These are phyloP conservation scores for Mus pahari DNA, from an alignment of 2,113 vertebrate species.

Conservation along the genomic window DNA sequence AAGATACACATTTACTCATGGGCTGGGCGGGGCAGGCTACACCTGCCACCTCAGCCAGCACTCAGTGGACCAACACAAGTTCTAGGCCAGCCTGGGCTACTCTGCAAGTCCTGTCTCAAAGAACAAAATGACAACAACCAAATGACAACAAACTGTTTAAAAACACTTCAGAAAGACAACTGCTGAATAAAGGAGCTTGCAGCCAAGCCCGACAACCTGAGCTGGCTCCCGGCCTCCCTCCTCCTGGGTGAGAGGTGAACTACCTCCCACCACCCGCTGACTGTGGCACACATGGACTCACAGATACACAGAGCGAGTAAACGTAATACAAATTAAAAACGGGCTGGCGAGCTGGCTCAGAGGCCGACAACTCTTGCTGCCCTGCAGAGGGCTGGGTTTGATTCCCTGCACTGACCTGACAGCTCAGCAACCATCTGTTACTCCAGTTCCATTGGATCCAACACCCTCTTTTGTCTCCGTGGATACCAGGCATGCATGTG, in stretches of 20 bases:
- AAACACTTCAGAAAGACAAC: too few species aligned
- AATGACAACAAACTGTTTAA: too few species aligned
- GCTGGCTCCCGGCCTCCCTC: not conserved
- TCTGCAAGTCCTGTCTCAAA: too few species aligned
- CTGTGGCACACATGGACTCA: not conserved
- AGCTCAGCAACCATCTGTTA: not conserved
- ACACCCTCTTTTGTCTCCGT: not conserved
- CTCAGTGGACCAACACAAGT: not conserved
- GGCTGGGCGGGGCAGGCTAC: too few species aligned
- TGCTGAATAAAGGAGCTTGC: not conserved
- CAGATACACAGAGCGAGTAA: not conserved
- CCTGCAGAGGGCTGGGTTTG: not conserved
- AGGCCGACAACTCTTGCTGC: not conserved
- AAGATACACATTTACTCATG: not conserved
- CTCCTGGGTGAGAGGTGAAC: not conserved
- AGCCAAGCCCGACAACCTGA: not conserved
- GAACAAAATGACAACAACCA: not conserved
- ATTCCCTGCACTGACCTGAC: not conserved
- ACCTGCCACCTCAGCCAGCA: not conserved
- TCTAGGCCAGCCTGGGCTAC: not conserved
- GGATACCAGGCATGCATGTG: not conserved
- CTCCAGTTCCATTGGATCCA: not conserved
- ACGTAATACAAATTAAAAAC: not conserved
- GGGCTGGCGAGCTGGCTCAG: not conserved
- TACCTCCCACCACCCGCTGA: not conserved